Evolutionary conservation across 2,113 vertebrate genomes (phyloP).

Genomic region (Alethe castanea): DNA sequence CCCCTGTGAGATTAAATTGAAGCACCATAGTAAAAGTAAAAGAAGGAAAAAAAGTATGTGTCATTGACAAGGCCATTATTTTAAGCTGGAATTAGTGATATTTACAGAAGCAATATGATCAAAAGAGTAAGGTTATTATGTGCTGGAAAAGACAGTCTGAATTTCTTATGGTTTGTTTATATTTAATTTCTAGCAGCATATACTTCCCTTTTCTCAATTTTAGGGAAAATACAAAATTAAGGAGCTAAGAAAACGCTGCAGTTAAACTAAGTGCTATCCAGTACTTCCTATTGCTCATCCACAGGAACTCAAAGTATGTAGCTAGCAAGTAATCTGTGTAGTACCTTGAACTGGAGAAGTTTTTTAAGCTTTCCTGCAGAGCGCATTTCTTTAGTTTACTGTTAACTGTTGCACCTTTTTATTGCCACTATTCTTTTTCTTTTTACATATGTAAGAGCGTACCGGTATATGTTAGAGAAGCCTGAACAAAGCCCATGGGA

Average conservation of each 20-base stretch:
- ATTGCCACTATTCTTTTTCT: not conserved
- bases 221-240: not conserved
- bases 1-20: not conserved
- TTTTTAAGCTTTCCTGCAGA: not conserved
- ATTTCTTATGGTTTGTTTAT: not conserved
- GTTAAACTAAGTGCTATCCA: not conserved
- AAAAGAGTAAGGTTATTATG: not conserved
- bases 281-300: not conserved
- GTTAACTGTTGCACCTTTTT: not conserved
- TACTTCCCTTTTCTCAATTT: not conserved
- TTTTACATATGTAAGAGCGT: not conserved
- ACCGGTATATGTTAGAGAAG: not conserved
- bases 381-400: not conserved
- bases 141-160: not conserved
- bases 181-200: not conserved
- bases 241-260: not conserved
- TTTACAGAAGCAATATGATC: not conserved
- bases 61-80: not conserved
- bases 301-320: not conserved
- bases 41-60: not conserved
- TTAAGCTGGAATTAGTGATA: not conserved
- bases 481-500: not conserved
- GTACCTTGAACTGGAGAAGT: not conserved
- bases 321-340: not conserved
- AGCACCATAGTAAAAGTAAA: not conserved